These are phyloP conservation scores for Zaprionus taronus DNA, from an alignment of 1,140 invertebrate genomes.

Conservation along the genomic window DNA sequence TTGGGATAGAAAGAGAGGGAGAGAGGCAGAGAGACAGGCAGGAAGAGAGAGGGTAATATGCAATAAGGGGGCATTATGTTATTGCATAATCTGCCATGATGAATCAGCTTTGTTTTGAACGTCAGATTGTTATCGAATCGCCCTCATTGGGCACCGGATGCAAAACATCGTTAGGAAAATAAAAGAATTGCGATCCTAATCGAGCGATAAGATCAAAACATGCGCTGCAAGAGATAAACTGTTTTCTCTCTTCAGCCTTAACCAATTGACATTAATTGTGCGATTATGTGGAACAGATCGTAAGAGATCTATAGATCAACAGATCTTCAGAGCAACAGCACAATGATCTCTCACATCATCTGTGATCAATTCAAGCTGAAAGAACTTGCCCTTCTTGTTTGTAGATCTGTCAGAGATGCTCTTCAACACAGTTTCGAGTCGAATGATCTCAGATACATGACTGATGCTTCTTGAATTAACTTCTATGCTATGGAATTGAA, in stretches of 20 bases:
- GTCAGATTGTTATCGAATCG: background rate
- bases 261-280: conserved; percentile 73
- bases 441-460: too few relatives aligned
- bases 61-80: background rate
- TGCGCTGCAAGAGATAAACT: background rate
- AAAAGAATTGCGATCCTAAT: conserved; percentile 25
- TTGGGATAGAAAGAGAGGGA: conserved; percentile 7
- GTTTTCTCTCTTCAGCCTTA: background rate
- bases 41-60: background rate
- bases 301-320: conserved; percentile 19
- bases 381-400: too few relatives aligned
- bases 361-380: too few relatives aligned
- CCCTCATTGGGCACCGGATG: conserved; percentile 42
- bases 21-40: background rate
- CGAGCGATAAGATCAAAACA: conserved; percentile 58
- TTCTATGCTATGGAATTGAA: too few relatives aligned
- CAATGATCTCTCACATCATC: too few relatives aligned
- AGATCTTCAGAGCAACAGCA: background rate
- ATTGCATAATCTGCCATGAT: conserved; percentile 6
- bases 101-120: background rate
- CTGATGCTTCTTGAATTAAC: too few relatives aligned
- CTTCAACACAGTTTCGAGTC: too few relatives aligned
- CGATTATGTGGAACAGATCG: conserved; percentile 52
- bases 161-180: background rate
- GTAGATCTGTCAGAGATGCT: too few relatives aligned